Evolutionary conservation across 2,797 vertebrate genomes (phyloP).

Genomic region (Eulemur mongoz): DNA sequence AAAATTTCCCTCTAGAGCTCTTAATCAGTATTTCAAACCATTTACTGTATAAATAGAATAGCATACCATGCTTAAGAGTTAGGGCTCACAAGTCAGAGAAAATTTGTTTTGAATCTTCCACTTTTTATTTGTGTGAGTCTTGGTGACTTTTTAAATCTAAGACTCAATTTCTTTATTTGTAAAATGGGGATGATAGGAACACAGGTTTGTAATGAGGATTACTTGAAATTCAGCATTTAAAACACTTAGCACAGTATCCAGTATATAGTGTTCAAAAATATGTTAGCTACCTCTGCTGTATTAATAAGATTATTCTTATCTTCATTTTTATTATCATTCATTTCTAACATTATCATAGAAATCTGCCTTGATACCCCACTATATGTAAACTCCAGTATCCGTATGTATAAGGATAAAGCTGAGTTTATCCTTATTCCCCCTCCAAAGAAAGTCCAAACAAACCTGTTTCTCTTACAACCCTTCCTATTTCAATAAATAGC

Average conservation of each 20-base stretch:
- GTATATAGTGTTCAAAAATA: not conserved
- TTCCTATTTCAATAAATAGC: constrained; percentile 39
- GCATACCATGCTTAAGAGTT: not conserved
- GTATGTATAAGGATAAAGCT: not conserved
- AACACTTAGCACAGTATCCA: not conserved
- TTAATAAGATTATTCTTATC: constrained; percentile 46
- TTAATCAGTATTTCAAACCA: not conserved
- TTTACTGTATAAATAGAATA: not conserved
- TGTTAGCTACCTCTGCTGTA: not conserved
- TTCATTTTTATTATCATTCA: constrained; percentile 23
- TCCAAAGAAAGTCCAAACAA: not conserved
- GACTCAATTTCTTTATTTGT: constrained; percentile 6
- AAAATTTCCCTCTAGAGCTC: not conserved
- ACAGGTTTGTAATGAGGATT: not conserved
- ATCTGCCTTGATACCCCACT: not conserved
- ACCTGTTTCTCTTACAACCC: not conserved
- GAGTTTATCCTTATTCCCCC: not conserved
- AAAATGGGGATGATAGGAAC: not conserved
- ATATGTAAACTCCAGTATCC: not conserved
- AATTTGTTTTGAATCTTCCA: not conserved
- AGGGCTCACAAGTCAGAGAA: not conserved
- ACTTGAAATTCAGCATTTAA: not conserved
- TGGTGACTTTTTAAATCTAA: not conserved
- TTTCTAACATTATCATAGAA: constrained; percentile 1
- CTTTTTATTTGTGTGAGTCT: constrained; percentile 26